These are phyloP conservation scores for Antidorcas marsupialis DNA, from an alignment of 2,113 vertebrate genomes.

Conservation along the genomic window DNA sequence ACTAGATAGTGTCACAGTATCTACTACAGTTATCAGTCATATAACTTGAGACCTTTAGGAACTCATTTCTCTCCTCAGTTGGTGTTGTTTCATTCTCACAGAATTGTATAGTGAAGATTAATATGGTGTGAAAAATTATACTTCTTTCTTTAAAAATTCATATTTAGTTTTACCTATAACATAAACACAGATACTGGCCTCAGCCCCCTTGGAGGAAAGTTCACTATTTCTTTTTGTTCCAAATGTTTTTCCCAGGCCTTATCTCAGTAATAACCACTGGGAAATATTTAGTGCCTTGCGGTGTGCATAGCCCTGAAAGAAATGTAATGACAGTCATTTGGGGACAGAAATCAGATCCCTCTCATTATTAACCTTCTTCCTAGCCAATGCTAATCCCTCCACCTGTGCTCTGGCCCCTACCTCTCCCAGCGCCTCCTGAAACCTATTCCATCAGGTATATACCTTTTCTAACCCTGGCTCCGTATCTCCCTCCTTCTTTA, in stretches of 20 bases:
- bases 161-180: constrained; percentile 8
- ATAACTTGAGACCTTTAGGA: neutral
- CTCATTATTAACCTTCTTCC: neutral
- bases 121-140: neutral
- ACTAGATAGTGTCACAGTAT: neutral
- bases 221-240: neutral
- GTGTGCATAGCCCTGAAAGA: neutral
- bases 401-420: neutral
- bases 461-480: neutral
- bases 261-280: neutral
- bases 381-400: neutral
- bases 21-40: neutral
- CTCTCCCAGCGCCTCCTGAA: neutral
- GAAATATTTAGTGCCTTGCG: constrained; percentile 21
- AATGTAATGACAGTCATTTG: neutral
- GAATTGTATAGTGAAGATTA: neutral
- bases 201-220: neutral
- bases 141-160: constrained; percentile 10
- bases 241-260: constrained; percentile 45
- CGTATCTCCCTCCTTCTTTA: neutral
- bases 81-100: neutral
- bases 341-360: neutral
- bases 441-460: neutral
- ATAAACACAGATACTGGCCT: neutral
- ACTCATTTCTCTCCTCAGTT: constrained; percentile 8